Evolutionary conservation across 2,797 vertebrate genomes (phyloP), one percentile per base, ranked within the genome.

Genomic region (Spinibarbus caldwelli): DNA sequence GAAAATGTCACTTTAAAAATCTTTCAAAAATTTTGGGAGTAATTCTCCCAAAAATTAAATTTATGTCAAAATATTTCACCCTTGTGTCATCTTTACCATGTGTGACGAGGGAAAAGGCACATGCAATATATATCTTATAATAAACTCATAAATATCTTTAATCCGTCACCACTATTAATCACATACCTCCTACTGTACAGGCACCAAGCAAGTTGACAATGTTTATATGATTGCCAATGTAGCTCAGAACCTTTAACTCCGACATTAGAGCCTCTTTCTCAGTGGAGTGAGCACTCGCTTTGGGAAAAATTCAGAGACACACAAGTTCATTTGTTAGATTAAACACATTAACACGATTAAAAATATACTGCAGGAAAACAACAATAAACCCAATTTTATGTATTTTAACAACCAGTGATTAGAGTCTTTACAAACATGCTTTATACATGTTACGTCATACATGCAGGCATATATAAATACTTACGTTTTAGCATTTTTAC

Each of bases 401-500:
- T 62, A 62, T 62, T 72, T 47, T 66, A 23, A 47, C 15, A 45
- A 62, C 41, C 45, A 47, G 36, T 76, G 45, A 52, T 21, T 67
- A 4, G 19, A 68, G 14, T 81, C 6, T 80, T 36, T n/a, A 36
- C 23, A 34, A 31, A 47, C 41, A 52, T 17, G 21, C 34, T 67
- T 21, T 67, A 21, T 9, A 31, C 29, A 21, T 5, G 11, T 71
- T 71, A 26, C 12, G 9, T 67, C 10, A 47, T 49, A 31, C 12
- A 77, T 31, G 19, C 6, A 76, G 47, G 26, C 17, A 54, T 31
- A 23, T 17, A 84, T 49, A 84, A 36, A 87, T 14, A 91, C 98
- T 96, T 93, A 99, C 98, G 96, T 90, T 99, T 99, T 43, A 99
- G 93, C 97, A 99, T 99, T 94, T 99, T 99, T 34, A 99, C 98